Evolutionary conservation across 2,113 vertebrate species (phyloP), one percentile per base, ranked within the genome.

Genomic region (Tyto alba): DNA sequence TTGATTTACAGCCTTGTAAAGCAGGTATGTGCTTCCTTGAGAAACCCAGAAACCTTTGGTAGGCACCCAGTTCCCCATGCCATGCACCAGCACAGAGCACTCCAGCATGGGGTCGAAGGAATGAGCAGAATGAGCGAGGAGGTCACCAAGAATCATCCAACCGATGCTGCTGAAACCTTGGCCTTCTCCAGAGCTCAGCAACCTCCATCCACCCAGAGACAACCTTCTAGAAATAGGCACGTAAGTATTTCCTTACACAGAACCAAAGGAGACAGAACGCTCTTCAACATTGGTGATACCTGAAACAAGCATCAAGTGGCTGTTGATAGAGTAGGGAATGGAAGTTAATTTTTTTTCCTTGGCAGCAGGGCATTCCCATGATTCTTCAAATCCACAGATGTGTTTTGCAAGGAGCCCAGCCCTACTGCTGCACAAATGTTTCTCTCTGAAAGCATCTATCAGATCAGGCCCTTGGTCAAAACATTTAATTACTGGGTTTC

Each of bases 391-490:
- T 22, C 66, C 60, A 55, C 43, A 72, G 48, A 41, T 34, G 34
- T 79, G 45, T 87, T 91, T 64, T 87, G 87, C 16, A 52, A 91
- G 56, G 30, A 93, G 77, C 57, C 67, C 60, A 79, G 60, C 86
- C 85, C 77, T 84, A 8, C 60, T 56, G 77, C 36, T 53, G 57
- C 19, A 82, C 48, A 79, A 67, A 91, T 0, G 7, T 60, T 69
- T 94, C 71, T 75, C 77, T 82, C 94, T 91, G 74, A 95, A 74
- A 89, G 75, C 81, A 88, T 94, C 91, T 93, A 89, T 96, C 93
- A 88, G 85, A 96, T 89, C 69, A 91, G 91, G 96, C 87, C 62
- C 85, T 79, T 22, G 23, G 94, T 95, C 93, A 96, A 89, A 91
- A 68, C 12, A 0, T 79, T 94, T 96, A 85, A 96, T 94, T 95